Conservation (phyloP, 92 coral and sea anemone genomes). For the Siderastrea radians region DNA sequence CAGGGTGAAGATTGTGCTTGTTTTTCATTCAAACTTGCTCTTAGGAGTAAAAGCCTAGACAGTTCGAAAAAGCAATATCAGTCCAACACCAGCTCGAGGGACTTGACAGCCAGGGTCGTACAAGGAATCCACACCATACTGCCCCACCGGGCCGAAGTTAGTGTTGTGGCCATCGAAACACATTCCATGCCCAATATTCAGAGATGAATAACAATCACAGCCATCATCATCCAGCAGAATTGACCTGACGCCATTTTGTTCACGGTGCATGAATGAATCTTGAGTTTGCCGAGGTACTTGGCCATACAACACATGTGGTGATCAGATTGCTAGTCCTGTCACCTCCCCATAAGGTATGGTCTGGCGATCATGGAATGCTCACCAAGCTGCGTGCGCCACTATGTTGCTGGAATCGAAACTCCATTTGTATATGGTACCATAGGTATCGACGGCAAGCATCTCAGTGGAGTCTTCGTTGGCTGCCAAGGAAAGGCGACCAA, state of each 20-base stretch:
- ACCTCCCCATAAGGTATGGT: too few relatives aligned
- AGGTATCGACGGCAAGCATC: too few relatives aligned
- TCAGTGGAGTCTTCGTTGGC: too few relatives aligned
- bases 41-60: too few relatives aligned
- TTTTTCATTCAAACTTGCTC: too few relatives aligned
- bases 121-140: constrained; percentile 68
- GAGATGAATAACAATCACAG: constrained; percentile 56
- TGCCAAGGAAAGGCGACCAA: too few relatives aligned
- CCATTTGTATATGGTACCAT: too few relatives aligned
- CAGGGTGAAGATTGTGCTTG: neutral
- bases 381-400: too few relatives aligned
- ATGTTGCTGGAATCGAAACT: too few relatives aligned
- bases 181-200: constrained; percentile 69
- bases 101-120: constrained; percentile 54
- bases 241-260: constrained; percentile 70
- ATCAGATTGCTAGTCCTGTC: too few relatives aligned
- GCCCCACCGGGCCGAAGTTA: constrained; percentile 19
- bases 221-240: constrained; percentile 68
- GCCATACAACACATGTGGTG: too few relatives aligned
- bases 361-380: too few relatives aligned
- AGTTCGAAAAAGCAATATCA: constrained; percentile 55
- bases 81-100: constrained; percentile 63
- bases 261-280: constrained; percentile 79
- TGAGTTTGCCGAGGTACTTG: neutral
- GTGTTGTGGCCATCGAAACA: constrained; percentile 5